Base-by-base conservation (phyloP, 2,113 vertebrate species). In the Pteruthius melanotis region DNA sequence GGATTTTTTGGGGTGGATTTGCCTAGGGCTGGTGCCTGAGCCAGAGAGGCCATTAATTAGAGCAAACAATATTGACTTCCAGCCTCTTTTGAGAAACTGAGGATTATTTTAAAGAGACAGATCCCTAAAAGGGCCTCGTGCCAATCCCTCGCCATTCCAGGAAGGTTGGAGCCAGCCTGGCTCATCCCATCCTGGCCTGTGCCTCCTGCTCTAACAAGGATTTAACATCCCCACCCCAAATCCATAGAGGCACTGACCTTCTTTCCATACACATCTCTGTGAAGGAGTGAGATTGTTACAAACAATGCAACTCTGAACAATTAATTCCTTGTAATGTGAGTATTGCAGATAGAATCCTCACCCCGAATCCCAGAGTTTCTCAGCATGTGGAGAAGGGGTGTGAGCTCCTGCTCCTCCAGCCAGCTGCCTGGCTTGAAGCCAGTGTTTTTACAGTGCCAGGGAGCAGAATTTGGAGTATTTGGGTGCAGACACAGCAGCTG, bases 1-100 rank as follows among this genome's bases (percentile, higher is more conserved):
- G 86, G 85, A 94, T 95, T 95, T 94, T 94, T 93, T 63, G 79
- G 85, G 92, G 64, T 92, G 85, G 84, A 75, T 96, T 93, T 78
- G 93, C 94, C 95, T 81, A 70, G 60, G 88, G 92, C 93, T 94
- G 64, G 56, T 90, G 85, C 85, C 71, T 83, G 93, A 72, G 78
- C 45, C 80, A 66, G 35, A 77, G 54, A 94, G 59, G 52, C 71
- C 79, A 90, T 92, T 92, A 94, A 96, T 96, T 97, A 97, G 35
- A 37, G 42, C 35, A 52, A 88, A 92, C 35, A 63, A 22, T 66
- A 83, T 56, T 90, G 83, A 65, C 68, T 93, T 94, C 37, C 44
- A 90, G 56, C n/a, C 27, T 86, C 85, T 94, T 93, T 77, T 81
- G 70, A 89, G 80, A 89, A 93, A 66, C 69, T 56, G 63, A 70